Percentiles rank a stretch among this genome's conserved stretches.
phyloP scores from a whole-genome alignment of 2,797 vertebrate genomes.

The Sebastolobus alascanus region DNA sequence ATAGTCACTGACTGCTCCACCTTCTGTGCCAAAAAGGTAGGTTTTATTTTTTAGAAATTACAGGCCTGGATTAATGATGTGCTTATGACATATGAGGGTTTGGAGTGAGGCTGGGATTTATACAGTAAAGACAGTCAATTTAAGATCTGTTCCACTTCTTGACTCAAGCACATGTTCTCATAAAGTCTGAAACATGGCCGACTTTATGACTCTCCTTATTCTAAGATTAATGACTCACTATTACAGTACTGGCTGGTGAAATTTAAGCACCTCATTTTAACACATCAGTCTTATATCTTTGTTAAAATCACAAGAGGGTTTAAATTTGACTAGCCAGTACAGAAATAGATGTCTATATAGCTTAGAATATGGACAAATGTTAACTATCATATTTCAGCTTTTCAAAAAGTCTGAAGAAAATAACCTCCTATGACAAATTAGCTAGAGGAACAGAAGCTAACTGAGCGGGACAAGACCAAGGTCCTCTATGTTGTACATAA shows the following conservation, averaged over 20 bases:
- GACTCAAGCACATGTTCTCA: background rate
- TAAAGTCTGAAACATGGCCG: background rate
- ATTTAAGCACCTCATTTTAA: background rate
- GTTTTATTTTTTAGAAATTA: constrained; percentile 14
- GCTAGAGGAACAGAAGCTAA: background rate
- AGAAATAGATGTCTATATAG: background rate
- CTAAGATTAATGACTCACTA: background rate
- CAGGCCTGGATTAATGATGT: background rate
- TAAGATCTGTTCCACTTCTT: background rate
- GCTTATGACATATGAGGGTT: background rate
- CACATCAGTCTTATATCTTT: background rate
- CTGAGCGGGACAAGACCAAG: background rate
- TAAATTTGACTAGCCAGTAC: background rate
- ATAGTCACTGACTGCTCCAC: constrained; percentile 90
- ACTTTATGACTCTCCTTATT: background rate
- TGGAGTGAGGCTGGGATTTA: background rate
- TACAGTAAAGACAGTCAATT: background rate
- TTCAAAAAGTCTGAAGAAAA: background rate
- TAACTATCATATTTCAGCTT: background rate
- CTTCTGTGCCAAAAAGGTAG: constrained; percentile 89
- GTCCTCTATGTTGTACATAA: background rate
- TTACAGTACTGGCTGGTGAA: background rate
- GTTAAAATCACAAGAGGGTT: background rate
- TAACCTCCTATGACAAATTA: background rate
- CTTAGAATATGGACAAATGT: background rate